Evolutionary conservation across 2,797 vertebrate species (phyloP), one percentile per base, ranked within the genome.

Genomic region (Columba guinea): DNA sequence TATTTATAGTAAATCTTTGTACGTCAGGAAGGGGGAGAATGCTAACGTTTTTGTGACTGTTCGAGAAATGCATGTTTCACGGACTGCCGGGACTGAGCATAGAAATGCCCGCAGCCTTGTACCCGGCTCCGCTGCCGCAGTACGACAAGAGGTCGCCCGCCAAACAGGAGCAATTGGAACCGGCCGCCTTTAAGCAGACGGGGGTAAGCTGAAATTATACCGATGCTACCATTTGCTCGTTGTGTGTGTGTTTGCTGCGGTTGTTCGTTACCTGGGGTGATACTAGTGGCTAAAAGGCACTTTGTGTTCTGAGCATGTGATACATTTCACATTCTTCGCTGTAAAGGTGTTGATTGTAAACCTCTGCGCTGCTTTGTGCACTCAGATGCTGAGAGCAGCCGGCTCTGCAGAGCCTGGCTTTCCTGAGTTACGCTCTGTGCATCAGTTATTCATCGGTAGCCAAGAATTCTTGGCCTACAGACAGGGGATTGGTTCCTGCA

Each of bases 11-110:
- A 39, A 58, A 75, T 41, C 17, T 63, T 30, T 46, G 52, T 58
- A 51, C 13, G 1, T 27, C 15, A 12, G 7, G 21, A 39, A 27
- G 10, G 70, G 30, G 4, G 62, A 35, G 39, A 14, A 19, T 0
- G 3, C 32, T 77, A 13, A 94, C 0, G 0, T 21, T 22, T 77
- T 73, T 87, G 30, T 92, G 78, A 2, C 78, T 89, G 7, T 74
- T 89, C 62, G 95, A 99, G 99, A 99, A 99, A 97, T 98, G 98
- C 59, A 99, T 99, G 99, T 99, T 99, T 96, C 98, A 99, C 4
- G 99, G 99, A 32, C 96, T 99, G 91, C 99, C 99, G 67, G 99
- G 99, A 84, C 97, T 99, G 93, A 98, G 97, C 96, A 97, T 98
- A 28, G 99, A 99, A 82, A 98, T 99, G 98, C 99, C 99, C 0